A percentile compares a stretch with the other conserved stretches of the same genome.
These are phyloP conservation scores for Drosophila willistoni DNA, from an alignment of 1,140 invertebrate genomes.

Conservation along the genomic window DNA sequence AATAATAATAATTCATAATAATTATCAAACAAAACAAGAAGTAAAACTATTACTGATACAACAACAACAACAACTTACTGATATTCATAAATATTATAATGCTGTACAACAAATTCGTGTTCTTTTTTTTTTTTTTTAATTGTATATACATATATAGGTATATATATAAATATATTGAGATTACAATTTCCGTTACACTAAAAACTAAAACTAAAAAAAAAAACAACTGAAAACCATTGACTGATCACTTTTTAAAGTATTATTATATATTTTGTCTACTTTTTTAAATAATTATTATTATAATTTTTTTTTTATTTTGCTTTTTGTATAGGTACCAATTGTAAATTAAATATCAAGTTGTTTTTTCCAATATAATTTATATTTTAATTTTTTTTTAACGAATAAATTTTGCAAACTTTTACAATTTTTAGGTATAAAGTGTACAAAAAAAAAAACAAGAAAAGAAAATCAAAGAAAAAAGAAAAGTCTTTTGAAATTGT, in stretches of 20 bases:
- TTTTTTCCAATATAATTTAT: conserved; percentile 6
- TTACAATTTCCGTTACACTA: conserved; percentile 65
- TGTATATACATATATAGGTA: conserved; percentile 42
- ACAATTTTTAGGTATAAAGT: conserved; percentile 72
- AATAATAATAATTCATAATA: conserved; percentile 62
- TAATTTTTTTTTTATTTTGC: conserved; percentile 28
- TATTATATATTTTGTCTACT: conserved; percentile 75
- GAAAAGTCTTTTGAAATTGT: conserved; percentile 76
- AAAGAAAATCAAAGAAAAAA: conserved; percentile 55
- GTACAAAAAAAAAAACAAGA: conserved; percentile 35
- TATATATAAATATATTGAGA: conserved; percentile 51
- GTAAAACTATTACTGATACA: conserved; percentile 70
- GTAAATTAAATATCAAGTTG: conserved; percentile 49
- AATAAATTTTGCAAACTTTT: conserved; percentile 52
- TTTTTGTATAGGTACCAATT: conserved; percentile 66
- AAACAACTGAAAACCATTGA: conserved; percentile 68
- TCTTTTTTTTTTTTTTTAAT: conserved; percentile 43
- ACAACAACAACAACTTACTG: conserved; percentile 73
- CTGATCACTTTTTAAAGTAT: conserved; percentile 79
- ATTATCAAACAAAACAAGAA: conserved; percentile 27
- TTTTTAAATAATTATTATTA: conserved; percentile 22
- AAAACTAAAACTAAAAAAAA: conserved; percentile 1
- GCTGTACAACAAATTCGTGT: conserved; percentile 58
- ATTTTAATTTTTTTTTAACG: conserved; percentile 29
- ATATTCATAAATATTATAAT: conserved; percentile 60